Evolutionary conservation across 2,113 vertebrate species (phyloP), one percentile per base, ranked within the genome.

Genomic region (Ellobius talpinus): DNA sequence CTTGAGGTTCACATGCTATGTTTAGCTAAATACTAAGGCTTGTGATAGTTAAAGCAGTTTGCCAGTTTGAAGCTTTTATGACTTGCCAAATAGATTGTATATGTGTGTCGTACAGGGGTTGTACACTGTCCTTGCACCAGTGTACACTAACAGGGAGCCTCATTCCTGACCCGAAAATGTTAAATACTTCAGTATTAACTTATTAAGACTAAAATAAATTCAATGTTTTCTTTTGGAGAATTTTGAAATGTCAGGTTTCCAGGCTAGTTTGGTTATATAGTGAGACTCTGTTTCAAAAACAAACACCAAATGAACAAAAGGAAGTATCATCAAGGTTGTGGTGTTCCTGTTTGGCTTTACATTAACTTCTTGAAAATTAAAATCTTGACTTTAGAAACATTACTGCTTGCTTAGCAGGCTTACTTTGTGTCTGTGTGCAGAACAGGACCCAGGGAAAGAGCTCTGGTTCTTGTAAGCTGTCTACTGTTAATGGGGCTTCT

Each of bases 281-380:
- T 61, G 8, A 89, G 23, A 42, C 86, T n/a, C 36, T 29, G 4
- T n/a, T 55, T 73, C 23, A 31, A 89, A 63, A 76, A 42, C 17
- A 79, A 78, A 72, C 39, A 33, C 31, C 3, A 36, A n/a, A n/a
- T 65, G 14, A 85, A 31, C 55, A 74, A 74, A 74, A 89, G 70
- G 33, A 17, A 73, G 26, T 16, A 77, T 36, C 24, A 85, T 63
- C 39, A 93, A 52, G 70, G 65, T 94, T 91, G 14, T 61, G 47
- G 89, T 95, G 96, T 74, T 85, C 85, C 84, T 95, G 96, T 74
- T 85, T 90, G 55, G 26, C 66, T 94, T 96, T 82, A 73, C 19
- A 61, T 94, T 47, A 23, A 89, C 70, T 79, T 87, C 61, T 87
- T 96, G 68, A 66, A 94, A 77, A 52, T 89, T 93, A 88, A 94